Evolutionary conservation across 2,888 invertebrate genomes (phyloP), one percentile per base, ranked within the genome.

Genomic region (Drosophila prostipennis): DNA sequence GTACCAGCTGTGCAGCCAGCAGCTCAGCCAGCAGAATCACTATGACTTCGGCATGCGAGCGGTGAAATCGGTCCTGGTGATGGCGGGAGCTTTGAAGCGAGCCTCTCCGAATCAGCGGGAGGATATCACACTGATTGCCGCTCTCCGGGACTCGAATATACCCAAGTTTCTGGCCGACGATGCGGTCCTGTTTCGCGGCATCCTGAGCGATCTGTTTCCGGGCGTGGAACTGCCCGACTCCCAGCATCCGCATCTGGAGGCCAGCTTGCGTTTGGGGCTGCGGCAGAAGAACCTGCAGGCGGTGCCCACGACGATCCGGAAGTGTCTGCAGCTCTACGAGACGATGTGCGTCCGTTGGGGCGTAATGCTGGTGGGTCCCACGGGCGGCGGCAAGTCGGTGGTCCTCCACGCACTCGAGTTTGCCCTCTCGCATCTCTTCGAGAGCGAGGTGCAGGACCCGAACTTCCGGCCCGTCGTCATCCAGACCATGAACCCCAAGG

Each of bases 1-100:
- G 96, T 98, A 98, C 92, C 97, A 97, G 85, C 92, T 98, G 6
- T 97, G 97, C 85, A 97, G 96, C 81, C 98, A 98, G 89, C 98
- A 98, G 90, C 93, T 98, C 2, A 97, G 97, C 0, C 97, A 97
- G 80, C 98, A 98, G 89, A 96, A 97, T 89, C 98, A 98, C 88
- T 98, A 98, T 87, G 98, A 98, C 91, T 98, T 97, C 86, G 96
- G 96, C 39, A 98, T 98, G 97, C 93, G 98, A 74, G 98, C 98
- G 1, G 97, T 98, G 0, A 98, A 98, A 90, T 97, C 96, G 88
- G 98, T 98, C 1, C 92, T 98, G 83, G 97, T 97, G 2, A 98
- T 98, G 97, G 98, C 98, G 0, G 98, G 98, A 1, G 95, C 96
- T 0, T 91, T 98, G 13, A 98, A 98, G 90, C 93, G 98, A 54